Conservation (phyloP, 2,113 vertebrate genomes). For the Atrichornis clamosus region DNA sequence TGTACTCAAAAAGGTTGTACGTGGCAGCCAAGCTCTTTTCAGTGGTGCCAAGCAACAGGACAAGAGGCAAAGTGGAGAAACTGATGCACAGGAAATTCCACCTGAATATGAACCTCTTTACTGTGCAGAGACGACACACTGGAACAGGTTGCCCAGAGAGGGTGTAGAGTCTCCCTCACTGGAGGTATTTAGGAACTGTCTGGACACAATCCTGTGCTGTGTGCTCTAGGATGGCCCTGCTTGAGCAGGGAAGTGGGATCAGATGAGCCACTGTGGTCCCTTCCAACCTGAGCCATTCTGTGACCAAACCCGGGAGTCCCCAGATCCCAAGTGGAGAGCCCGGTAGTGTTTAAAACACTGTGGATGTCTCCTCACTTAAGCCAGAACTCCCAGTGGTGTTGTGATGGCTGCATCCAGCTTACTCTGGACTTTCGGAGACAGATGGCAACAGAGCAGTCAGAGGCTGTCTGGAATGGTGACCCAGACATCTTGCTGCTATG, state of each 20-base stretch:
- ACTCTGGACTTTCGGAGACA: not conserved
- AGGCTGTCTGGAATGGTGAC: not conserved
- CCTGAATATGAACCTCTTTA: accelerated
- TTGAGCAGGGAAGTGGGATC: not conserved
- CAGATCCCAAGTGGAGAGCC: not conserved
- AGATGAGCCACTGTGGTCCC: not conserved
- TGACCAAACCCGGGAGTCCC: not conserved
- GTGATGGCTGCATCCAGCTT: not conserved
- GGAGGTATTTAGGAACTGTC: not conserved
- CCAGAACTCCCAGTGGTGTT: not conserved
- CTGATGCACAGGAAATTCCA: too few relatives aligned
- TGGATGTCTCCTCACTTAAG: not conserved
- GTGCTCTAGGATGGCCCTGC: not conserved
- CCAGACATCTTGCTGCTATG: not conserved
- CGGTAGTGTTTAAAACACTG: not conserved
- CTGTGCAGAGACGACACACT: too few relatives aligned
- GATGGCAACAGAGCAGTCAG: not conserved
- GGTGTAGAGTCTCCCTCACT: not conserved
- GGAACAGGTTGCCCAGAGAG: too few relatives aligned
- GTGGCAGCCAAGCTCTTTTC: not conserved
- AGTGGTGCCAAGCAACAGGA: not conserved
- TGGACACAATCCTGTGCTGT: accelerated
- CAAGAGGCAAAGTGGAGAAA: not conserved
- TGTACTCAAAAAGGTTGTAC: accelerated
- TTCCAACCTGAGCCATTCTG: not conserved